Evolutionary conservation across 2,113 vertebrate species (phyloP).

Genomic region (Cottus gobio): DNA sequence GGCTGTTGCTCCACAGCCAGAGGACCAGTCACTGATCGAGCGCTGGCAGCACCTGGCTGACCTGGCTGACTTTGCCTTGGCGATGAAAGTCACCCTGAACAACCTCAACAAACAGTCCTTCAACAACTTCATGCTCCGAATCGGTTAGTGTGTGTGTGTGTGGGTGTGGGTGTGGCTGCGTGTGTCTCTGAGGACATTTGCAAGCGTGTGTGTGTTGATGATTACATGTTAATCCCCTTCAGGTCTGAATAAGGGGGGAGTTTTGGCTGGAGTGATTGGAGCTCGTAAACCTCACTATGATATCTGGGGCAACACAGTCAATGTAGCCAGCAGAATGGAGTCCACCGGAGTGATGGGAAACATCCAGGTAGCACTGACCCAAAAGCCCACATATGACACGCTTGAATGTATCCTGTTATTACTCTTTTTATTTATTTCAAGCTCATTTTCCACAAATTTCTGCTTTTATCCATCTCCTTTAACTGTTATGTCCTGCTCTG

Average conservation of each 20-base stretch:
- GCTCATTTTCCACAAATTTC: neutral
- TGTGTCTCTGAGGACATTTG: neutral
- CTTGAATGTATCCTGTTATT: neutral
- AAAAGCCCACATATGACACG: neutral
- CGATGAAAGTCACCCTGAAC: conserved; percentile 95
- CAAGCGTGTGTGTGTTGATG: neutral
- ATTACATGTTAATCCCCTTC: conserved; percentile 15
- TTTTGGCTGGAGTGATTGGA: conserved; percentile 94
- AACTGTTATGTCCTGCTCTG: neutral
- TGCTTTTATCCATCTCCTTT: neutral
- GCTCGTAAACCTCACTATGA: conserved; percentile 97
- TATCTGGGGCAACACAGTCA: conserved; percentile 98
- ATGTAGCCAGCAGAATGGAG: conserved; percentile 98
- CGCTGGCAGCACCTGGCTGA: conserved; percentile 95
- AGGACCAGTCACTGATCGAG: conserved; percentile 86
- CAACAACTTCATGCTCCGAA: conserved; percentile 99
- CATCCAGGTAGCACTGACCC: conserved; percentile 87
- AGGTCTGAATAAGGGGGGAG: conserved; percentile 96
- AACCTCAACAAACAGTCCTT: conserved; percentile 99
- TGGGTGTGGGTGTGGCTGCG: neutral
- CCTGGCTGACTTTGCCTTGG: conserved; percentile 93
- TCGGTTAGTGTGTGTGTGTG: conserved; percentile 83
- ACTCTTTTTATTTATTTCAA: neutral
- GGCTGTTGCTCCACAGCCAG: conserved; percentile 73
- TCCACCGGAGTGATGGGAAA: conserved; percentile 98